A percentile compares a stretch with the other conserved stretches of the same genome.
Evolutionary conservation across 2,113 vertebrate species (phyloP).

Genomic region (Dipodomys stephensi): DNA sequence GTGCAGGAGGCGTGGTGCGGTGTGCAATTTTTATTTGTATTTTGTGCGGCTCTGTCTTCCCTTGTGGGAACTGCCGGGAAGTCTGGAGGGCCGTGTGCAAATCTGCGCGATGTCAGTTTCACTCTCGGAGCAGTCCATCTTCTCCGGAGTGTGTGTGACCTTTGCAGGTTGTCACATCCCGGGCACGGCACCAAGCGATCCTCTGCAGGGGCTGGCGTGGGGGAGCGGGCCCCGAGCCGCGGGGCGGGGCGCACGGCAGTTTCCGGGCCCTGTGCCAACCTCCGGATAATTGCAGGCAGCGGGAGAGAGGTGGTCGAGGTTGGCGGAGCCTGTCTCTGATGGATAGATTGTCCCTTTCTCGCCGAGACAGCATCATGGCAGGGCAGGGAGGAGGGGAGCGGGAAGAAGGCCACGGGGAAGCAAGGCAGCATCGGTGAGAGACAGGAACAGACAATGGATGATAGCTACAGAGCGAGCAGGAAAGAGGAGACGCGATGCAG

Average conservation of each 20-base stretch:
- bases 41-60: conserved; percentile 79
- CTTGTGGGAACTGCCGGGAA: conserved; percentile 85
- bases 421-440: not conserved
- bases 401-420: not conserved
- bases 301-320: conserved; percentile 88
- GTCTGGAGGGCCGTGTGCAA: conserved; percentile 85
- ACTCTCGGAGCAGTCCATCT: conserved; percentile 88
- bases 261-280: conserved; percentile 89
- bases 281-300: conserved; percentile 90
- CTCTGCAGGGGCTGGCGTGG: conserved; percentile 87
- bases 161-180: conserved; percentile 93
- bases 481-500: not conserved
- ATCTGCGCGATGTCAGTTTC: conserved; percentile 89
- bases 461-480: not conserved
- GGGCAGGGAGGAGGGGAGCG: not conserved
- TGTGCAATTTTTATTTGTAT: conserved; percentile 63
- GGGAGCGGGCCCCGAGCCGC: conserved; percentile 84
- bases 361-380: conserved; percentile 71
- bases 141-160: conserved; percentile 89
- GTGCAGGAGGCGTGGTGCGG: not conserved
- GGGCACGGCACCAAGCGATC: conserved; percentile 90
- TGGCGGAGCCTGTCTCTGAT: conserved; percentile 87
- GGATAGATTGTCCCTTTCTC: conserved; percentile 87
- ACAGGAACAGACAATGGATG: not conserved
- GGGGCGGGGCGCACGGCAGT: conserved; percentile 84